These are phyloP conservation scores for Phataginus tricuspis DNA, from an alignment of 2,797 vertebrate genomes.

Conservation along the genomic window DNA sequence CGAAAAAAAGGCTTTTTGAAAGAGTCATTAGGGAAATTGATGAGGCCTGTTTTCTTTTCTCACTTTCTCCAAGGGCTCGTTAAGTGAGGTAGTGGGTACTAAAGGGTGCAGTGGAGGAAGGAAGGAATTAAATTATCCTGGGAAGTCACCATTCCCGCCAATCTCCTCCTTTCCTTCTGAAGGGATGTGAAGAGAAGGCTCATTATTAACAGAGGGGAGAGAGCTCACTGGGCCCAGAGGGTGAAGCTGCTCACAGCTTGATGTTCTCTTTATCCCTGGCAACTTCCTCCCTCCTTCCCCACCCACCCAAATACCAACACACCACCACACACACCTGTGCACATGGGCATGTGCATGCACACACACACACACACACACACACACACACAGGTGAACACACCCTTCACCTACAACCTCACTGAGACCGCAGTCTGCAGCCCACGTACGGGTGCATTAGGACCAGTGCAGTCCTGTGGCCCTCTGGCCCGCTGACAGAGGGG, in stretches of 20 bases:
- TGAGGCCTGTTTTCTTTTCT: conserved; percentile 85
- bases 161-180: conserved; percentile 74
- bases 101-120: not conserved
- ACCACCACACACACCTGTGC: not conserved
- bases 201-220: conserved; percentile 62
- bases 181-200: conserved; percentile 68
- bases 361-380: fast-evolving
- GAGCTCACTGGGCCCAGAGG: not conserved
- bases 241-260: not conserved
- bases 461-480: not conserved
- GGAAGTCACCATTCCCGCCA: conserved; percentile 69
- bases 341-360: too few relatives aligned
- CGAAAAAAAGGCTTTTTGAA: conserved; percentile 70
- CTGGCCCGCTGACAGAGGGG: not conserved
- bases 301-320: not conserved
- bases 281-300: not conserved
- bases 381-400: not conserved
- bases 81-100: conserved; percentile 67
- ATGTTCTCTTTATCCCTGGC: not conserved
- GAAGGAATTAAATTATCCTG: conserved; percentile 53
- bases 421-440: fast-evolving
- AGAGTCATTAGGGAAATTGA: conserved; percentile 87
- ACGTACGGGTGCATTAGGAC: not conserved
- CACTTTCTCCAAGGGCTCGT: conserved; percentile 77
- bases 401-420: not conserved